These are phyloP conservation scores for Nectonema munidae DNA, from an alignment of 2,888 invertebrate species.

Conservation along the genomic window DNA sequence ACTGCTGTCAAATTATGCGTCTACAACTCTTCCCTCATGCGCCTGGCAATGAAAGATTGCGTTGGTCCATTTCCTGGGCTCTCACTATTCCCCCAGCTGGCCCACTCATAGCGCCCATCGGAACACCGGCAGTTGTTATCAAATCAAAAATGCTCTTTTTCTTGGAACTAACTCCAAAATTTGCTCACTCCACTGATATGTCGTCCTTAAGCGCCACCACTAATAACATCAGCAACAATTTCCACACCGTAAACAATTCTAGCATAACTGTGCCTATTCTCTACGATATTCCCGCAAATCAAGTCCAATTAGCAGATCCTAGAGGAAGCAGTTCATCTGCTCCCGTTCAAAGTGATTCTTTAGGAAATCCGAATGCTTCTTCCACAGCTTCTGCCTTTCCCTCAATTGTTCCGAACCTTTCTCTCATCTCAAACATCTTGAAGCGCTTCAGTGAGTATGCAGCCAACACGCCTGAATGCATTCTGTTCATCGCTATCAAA, in stretches of 20 bases:
- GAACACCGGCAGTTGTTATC: conserved; percentile 50
- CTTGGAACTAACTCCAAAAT: too few species aligned
- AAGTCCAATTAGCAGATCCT: conserved; percentile 51
- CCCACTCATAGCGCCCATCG: conserved; percentile 51
- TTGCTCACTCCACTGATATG: too few species aligned
- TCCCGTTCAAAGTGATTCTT: too few species aligned
- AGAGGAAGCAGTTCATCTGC: conserved; percentile 26
- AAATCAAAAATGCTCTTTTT: conserved; percentile 63
- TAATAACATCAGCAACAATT: too few species aligned
- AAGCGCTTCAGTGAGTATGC: too few species aligned
- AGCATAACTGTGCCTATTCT: conserved; percentile 52
- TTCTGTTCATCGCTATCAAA: too few species aligned
- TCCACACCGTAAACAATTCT: conserved; percentile 35
- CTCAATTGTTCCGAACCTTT: too few species aligned
- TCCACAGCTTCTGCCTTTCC: too few species aligned
- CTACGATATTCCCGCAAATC: conserved; percentile 51
- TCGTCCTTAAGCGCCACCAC: too few species aligned
- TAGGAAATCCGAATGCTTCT: too few species aligned
- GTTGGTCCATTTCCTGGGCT: conserved; percentile 68
- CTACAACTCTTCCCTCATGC: conserved; percentile 20
- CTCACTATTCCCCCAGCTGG: conserved; percentile 59
- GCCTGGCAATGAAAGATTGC: conserved; percentile 27
- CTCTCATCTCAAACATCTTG: too few species aligned
- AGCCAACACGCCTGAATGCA: too few species aligned
- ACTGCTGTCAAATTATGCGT: conserved; percentile 57